These are phyloP conservation scores for Hiodon tergisus DNA, from an alignment of 2,113 vertebrate species.

Conservation along the genomic window DNA sequence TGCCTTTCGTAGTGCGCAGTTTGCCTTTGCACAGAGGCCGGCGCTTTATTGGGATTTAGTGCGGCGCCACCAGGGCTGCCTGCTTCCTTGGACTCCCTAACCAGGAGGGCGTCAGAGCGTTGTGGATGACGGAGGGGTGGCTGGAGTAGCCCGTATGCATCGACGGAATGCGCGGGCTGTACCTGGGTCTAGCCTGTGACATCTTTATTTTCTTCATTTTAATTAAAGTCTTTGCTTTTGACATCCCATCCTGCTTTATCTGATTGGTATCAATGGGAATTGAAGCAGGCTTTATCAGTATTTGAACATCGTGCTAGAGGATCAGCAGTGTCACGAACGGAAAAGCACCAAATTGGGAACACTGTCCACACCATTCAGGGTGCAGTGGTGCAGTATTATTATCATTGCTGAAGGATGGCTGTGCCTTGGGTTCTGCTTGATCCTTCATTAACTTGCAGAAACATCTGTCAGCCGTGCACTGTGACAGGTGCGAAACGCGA, in stretches of 20 bases:
- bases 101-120: background rate
- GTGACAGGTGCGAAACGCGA: constrained; percentile 13
- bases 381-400: background rate
- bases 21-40: background rate
- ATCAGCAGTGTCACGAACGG: no score
- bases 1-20: background rate
- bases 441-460: constrained; percentile 19
- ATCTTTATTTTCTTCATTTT: no score
- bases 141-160: no score
- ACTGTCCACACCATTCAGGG: background rate
- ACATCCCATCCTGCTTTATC: no score
- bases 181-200: no score
- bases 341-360: background rate
- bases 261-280: no score
- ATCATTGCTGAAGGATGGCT: background rate
- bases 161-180: no score
- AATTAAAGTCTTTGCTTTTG: no score
- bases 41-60: background rate
- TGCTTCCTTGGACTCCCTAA: background rate
- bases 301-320: no score
- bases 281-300: no score
- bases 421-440: background rate
- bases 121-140: background rate
- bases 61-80: no score
- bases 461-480: background rate